Percentiles rank a stretch among this genome's conserved stretches.
Evolutionary conservation across 2,797 vertebrate species (phyloP).

Genomic region (Austrolebias charrua): DNA sequence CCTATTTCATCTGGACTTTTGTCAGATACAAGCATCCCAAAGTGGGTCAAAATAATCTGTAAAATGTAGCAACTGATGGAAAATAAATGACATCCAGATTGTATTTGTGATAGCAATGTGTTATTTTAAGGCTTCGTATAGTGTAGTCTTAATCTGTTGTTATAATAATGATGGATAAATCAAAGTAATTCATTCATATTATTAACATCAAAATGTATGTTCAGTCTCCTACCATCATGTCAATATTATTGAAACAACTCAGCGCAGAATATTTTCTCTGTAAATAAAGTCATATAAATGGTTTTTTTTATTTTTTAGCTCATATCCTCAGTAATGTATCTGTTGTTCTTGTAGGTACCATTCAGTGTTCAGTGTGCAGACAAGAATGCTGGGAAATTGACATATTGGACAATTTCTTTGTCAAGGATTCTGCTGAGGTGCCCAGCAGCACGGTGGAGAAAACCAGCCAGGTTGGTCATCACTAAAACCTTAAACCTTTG

Average conservation of each 20-base stretch:
- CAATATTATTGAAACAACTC: neutral
- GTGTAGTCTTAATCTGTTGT: neutral
- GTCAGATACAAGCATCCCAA: no score
- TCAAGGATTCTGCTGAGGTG: slow-evolving; percentile 95
- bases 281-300: neutral
- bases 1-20: no score
- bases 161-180: neutral
- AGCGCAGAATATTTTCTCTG: neutral
- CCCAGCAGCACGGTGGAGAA: slow-evolving; percentile 99
- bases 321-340: neutral
- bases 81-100: no score
- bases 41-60: no score
- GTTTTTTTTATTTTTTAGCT: neutral
- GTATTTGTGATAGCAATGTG: no score
- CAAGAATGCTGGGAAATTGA: slow-evolving; percentile 98
- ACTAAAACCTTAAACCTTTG: neutral
- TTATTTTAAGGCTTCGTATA: neutral
- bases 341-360: slow-evolving; percentile 82
- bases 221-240: neutral
- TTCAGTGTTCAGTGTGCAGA: slow-evolving; percentile 94
- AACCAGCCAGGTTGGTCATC: slow-evolving; percentile 88
- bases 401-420: slow-evolving; percentile 97
- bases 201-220: neutral
- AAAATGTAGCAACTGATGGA: no score
- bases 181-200: neutral